Base-by-base conservation (phyloP, 2,113 vertebrate species). In the Nestor notabilis region DNA sequence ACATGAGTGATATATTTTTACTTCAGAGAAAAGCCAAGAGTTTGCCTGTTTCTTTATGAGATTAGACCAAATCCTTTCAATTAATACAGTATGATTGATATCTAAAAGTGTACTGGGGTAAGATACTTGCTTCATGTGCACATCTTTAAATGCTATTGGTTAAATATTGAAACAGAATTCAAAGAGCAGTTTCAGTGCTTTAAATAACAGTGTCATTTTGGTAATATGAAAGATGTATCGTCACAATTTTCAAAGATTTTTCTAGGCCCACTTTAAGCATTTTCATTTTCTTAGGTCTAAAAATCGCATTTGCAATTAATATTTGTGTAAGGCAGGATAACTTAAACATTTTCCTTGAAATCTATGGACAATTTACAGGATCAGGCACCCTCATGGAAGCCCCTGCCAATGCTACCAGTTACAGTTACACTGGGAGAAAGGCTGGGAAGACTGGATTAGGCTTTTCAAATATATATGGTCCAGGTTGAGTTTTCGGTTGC, bases 1-100 rank as follows among this genome's bases (percentile, higher is more conserved):
- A 98, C 98, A 98, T 98, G 98, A 98, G 98, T 98, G 98, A 98
- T 98, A 98, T 98, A 98, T 98, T 98, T 98, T 98, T 98, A 98
- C 98, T 98, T 98, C 96, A 98, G 97, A 98, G 97, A 97, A 98
- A 98, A 98, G 98, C 96, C 98, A 97, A 95, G 98, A 97, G 95
- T 98, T 98, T 98, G 97, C 97, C 97, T 97, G 97, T 98, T 98
- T 98, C 98, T 98, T 98, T 98, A 98, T 97, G 95, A 98, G 98
- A 98, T 98, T 98, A 98, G 97, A 98, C 97, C 88, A 98, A 98
- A 98, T 98, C 97, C 97, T 98, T 98, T 98, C 98, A 98, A 98
- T 98, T 98, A 98, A 98, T 98, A 98, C 93, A 96, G 95, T 61
- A 95, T 97, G 98, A 98, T 95, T 97, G 98, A 98, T 98, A 98